Conservation (phyloP, 2,888 invertebrate genomes). For the Laspeyria flexula region DNA sequence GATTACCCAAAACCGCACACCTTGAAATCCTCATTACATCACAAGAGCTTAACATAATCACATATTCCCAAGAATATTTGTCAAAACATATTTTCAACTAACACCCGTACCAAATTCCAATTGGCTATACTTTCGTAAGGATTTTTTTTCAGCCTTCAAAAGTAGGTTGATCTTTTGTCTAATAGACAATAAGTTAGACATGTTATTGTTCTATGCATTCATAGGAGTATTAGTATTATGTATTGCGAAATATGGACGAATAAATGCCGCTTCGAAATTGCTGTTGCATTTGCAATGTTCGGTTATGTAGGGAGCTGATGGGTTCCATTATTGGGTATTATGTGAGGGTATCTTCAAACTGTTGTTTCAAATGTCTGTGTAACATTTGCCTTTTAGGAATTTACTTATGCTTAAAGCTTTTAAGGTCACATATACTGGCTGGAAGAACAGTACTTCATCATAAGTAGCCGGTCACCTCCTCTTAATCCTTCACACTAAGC, state of each 20-base stretch:
- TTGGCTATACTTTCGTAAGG: conserved; percentile 46
- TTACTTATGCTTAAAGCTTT: too few species aligned
- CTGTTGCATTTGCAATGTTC: conserved; percentile 3
- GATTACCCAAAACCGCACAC: conserved; percentile 5
- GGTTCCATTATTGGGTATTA: conserved; percentile 12
- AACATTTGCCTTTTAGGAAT: conserved; percentile 3
- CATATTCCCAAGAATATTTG: conserved; percentile 1
- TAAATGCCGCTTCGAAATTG: neutral
- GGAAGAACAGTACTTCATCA: too few species aligned
- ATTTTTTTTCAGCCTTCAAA: conserved; percentile 36
- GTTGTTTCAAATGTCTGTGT: neutral
- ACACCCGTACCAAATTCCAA: conserved; percentile 23
- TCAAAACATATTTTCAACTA: conserved; percentile 1
- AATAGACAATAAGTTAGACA: conserved; percentile 42
- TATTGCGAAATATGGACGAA: conserved; percentile 23
- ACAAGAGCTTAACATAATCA: neutral
- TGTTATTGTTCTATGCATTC: conserved; percentile 26
- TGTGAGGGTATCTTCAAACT: conserved; percentile 13
- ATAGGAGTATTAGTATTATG: neutral
- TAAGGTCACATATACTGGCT: too few species aligned
- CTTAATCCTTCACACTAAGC: too few species aligned
- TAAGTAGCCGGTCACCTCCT: too few species aligned
- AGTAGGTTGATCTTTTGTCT: conserved; percentile 61
- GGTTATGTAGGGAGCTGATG: conserved; percentile 13
- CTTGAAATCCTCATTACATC: conserved; percentile 12